A percentile compares a stretch with the other conserved stretches of the same genome.
These are phyloP conservation scores for Morone chrysops DNA, from an alignment of 2,113 vertebrate species.

Conservation along the genomic window DNA sequence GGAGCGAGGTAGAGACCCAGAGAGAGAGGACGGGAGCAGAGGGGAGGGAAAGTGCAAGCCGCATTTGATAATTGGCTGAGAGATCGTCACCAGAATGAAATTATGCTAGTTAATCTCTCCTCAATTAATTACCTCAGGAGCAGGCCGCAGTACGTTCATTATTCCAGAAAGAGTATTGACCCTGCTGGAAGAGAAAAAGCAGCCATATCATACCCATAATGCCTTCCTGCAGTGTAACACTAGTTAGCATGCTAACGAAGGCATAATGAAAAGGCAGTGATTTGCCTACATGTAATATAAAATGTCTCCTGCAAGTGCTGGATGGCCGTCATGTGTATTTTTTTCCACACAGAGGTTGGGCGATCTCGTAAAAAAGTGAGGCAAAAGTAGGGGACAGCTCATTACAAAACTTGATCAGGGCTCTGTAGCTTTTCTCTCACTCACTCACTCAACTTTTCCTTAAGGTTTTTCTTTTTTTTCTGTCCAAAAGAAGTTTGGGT, in stretches of 20 bases:
- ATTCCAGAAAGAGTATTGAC: conserved; percentile 66
- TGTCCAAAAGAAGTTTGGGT: too few species aligned
- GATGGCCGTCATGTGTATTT: conserved; percentile 4
- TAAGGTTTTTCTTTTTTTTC: background rate
- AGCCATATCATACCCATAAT: conserved; percentile 51
- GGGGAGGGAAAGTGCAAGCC: conserved; percentile 48
- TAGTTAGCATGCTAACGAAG: background rate
- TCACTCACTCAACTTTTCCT: conserved; percentile 22
- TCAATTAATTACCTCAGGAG: conserved; percentile 83
- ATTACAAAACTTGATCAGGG: conserved; percentile 57
- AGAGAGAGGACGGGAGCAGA: conserved; percentile 25
- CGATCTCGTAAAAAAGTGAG: conserved; percentile 24
- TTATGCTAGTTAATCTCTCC: conserved; percentile 84
- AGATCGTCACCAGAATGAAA: conserved; percentile 83
- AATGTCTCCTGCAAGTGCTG: background rate
- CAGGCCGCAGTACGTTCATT: conserved; percentile 78
- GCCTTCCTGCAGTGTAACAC: conserved; percentile 22
- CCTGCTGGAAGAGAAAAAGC: conserved; percentile 42
- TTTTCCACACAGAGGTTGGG: conserved; percentile 34
- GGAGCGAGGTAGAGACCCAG: conserved; percentile 42
- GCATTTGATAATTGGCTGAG: conserved; percentile 82
- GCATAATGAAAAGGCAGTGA: background rate
- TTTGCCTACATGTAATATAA: conserved; percentile 12
- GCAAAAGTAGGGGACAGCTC: conserved; percentile 66
- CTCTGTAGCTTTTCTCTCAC: conserved; percentile 31